Evolutionary conservation across 2,888 invertebrate genomes (phyloP), one percentile per base, ranked within the genome.

Genomic region (Sycophila texana): DNA sequence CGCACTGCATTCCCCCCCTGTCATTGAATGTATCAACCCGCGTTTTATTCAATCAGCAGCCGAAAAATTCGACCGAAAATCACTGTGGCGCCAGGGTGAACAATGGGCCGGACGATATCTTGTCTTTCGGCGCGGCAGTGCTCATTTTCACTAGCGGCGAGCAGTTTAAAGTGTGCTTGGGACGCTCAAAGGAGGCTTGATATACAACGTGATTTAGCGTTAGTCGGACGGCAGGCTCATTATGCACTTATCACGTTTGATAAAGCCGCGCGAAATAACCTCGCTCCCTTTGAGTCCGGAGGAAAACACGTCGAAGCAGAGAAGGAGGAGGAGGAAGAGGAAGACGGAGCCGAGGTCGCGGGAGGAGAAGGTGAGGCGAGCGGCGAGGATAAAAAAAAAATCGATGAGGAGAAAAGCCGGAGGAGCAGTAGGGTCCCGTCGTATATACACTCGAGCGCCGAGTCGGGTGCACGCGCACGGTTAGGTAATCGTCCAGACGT

Each of bases 401-500:
- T 10, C 22, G 47, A 22, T 13, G 49, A 53, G 66, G 18, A 18
- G 58, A 53, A 51, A n/a, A 66, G 60, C 16, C 30, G 18, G 30
- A 60, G 47, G n/a, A 65, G 47, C 57, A 7, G 10, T 68, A 80
- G 79, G 71, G 72, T 73, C 58, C 73, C 74, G 53, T 71, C 58
- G 30, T 49, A 49, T 13, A 49, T 67, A 26, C 80, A 79, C 77
- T 78, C 53, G 71, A 79, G 68, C 77, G 74, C 74, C 80, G 79
- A 77, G 10, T 49, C 14, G 66, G 20, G 66, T 67, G 65, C 77
- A 72, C 80, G 82, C 66, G 81, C 83, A 82, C 83, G 85, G 86
- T 85, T 87, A 85, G 84, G 86, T 88, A 88, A 89, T 88, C 86
- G 85, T 79, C 83, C 82, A 84, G 84, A 87, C 85, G 84, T 84